Percentiles rank a stretch among this genome's conserved stretches.
Evolutionary conservation across 2,113 vertebrate genomes (phyloP).

Genomic region (Neodon shergylaensis): DNA sequence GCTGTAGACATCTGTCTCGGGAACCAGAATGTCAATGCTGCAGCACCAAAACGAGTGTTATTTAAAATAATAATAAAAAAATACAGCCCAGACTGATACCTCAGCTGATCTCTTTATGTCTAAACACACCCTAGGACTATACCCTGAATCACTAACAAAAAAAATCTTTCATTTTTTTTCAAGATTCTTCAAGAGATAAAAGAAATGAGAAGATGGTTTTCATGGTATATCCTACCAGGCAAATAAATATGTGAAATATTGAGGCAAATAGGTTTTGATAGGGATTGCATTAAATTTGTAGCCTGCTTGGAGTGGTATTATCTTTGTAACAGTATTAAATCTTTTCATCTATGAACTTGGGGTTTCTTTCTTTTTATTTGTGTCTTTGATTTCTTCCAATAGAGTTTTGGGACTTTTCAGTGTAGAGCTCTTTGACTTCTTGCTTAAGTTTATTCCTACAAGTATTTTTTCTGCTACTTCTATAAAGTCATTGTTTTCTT

Average conservation of each 20-base stretch:
- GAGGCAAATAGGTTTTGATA: constrained; percentile 11
- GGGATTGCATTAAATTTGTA: neutral
- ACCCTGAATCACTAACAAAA: neutral
- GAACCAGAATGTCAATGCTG: constrained; percentile 11
- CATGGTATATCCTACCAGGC: neutral
- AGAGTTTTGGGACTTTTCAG: neutral
- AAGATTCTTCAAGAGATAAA: neutral
- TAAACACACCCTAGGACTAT: neutral
- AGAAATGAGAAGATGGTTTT: neutral
- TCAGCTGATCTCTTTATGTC: neutral
- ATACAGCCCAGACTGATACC: neutral
- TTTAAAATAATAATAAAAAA: neutral
- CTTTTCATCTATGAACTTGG: neutral
- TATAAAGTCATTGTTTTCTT: neutral
- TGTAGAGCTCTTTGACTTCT: neutral
- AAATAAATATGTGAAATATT: constrained; percentile 19
- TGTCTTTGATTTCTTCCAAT: neutral
- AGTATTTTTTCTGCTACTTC: neutral
- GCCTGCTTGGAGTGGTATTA: neutral
- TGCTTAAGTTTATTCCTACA: neutral
- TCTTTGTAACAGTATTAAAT: neutral
- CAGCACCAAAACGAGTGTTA: neutral
- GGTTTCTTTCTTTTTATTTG: neutral
- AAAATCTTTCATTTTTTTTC: neutral
- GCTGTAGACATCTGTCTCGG: constrained; percentile 33